Conservation (phyloP, 2,113 vertebrate species). For the Syngnathus typhle region DNA sequence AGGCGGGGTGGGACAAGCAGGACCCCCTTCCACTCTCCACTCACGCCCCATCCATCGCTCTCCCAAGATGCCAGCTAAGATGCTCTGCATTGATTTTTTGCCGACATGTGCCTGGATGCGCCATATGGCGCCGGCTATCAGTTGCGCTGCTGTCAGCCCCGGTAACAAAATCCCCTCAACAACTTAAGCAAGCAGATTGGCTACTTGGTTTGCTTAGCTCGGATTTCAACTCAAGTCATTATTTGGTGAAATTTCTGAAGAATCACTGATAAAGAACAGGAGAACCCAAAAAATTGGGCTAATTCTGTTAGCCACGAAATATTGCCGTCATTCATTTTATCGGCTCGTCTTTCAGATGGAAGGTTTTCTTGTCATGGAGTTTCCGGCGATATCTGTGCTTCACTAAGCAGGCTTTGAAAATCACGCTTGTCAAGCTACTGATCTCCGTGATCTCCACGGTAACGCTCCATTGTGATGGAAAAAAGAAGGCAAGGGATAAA, state of each 20-base stretch:
- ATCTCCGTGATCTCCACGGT: constrained; percentile 11
- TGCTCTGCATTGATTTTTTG: background rate
- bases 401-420: background rate
- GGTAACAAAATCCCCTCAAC: background rate
- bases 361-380: background rate
- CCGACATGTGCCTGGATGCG: background rate
- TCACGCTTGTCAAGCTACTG: constrained; percentile 5
- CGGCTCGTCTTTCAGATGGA: too few relatives aligned
- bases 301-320: too few relatives aligned
- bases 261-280: background rate
- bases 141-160: background rate
- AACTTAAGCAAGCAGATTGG: background rate
- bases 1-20: background rate
- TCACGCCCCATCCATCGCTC: background rate
- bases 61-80: constrained; percentile 3
- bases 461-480: constrained; percentile 21
- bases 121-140: constrained; percentile 8
- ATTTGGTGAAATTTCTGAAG: background rate
- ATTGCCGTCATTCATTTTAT: too few relatives aligned
- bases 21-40: background rate
- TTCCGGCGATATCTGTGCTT: background rate
- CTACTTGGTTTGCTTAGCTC: background rate
- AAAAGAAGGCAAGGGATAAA: constrained; percentile 10
- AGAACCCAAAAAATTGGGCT: background rate
- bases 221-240: background rate